Conservation (phyloP, 1,140 invertebrate species). For the Lasioglossum albipes region DNA sequence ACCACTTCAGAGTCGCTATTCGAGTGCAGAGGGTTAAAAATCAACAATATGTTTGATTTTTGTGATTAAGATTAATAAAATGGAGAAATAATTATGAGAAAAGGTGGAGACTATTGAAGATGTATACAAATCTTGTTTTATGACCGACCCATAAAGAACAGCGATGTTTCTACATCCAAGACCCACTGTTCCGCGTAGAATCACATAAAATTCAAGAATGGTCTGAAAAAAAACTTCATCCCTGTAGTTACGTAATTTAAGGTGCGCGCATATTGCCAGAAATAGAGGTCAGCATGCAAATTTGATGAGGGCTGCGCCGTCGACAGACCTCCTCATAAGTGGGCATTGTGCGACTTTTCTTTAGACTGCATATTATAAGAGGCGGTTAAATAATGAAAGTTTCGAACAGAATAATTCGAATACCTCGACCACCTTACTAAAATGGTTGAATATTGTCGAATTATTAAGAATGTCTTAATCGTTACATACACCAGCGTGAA, state of each 20-base stretch:
- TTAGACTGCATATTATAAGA: neutral
- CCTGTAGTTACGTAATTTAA: neutral
- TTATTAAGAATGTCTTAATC: too few relatives aligned
- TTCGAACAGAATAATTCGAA: neutral
- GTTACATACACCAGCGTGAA: too few relatives aligned
- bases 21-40: too few relatives aligned
- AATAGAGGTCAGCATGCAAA: conserved; percentile 3
- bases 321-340: neutral
- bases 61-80: too few relatives aligned
- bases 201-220: neutral
- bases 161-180: neutral
- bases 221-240: neutral
- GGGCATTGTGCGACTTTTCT: neutral
- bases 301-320: neutral
- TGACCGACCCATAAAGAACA: neutral
- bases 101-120: too few relatives aligned
- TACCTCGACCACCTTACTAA: neutral
- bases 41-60: too few relatives aligned
- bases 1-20: too few relatives aligned
- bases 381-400: neutral
- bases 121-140: neutral
- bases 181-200: neutral
- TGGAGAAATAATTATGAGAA: too few relatives aligned
- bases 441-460: too few relatives aligned
- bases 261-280: neutral